Conservation (phyloP, 92 coral and sea anemone species). For the Paramuricea clavata region DNA sequence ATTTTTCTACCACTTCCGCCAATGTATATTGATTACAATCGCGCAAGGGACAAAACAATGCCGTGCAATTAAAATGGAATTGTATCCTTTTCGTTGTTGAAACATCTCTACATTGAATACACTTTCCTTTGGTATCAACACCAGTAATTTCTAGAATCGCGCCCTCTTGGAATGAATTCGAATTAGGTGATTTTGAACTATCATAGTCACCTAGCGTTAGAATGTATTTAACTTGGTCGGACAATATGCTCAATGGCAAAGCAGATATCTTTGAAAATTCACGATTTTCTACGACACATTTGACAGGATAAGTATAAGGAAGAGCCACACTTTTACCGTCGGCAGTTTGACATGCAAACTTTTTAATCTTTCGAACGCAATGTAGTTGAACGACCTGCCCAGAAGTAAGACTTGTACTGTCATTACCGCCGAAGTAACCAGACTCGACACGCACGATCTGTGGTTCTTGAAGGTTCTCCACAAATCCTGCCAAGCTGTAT, state of each 20-base stretch:
- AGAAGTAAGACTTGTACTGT: conserved; percentile 85
- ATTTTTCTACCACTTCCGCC: conserved; percentile 3
- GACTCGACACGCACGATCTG: conserved; percentile 89
- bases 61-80: not conserved
- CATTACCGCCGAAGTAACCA: conserved; percentile 89
- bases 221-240: not conserved
- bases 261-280: not conserved
- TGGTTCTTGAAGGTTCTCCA: conserved; percentile 82
- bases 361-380: not conserved
- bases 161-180: not conserved
- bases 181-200: not conserved
- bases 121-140: not conserved
- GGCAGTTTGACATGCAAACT: not conserved
- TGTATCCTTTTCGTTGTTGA: not conserved
- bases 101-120: not conserved
- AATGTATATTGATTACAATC: conserved; percentile 9
- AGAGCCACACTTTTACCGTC: not conserved
- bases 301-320: not conserved
- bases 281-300: not conserved
- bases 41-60: not conserved
- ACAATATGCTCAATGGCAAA: not conserved
- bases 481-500: conserved; percentile 77
- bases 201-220: not conserved
- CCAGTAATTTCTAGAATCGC: not conserved
- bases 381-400: conserved; percentile 85